Conservation (phyloP, 1,140 invertebrate genomes). For the Mycetomoellerius zeteki region DNA sequence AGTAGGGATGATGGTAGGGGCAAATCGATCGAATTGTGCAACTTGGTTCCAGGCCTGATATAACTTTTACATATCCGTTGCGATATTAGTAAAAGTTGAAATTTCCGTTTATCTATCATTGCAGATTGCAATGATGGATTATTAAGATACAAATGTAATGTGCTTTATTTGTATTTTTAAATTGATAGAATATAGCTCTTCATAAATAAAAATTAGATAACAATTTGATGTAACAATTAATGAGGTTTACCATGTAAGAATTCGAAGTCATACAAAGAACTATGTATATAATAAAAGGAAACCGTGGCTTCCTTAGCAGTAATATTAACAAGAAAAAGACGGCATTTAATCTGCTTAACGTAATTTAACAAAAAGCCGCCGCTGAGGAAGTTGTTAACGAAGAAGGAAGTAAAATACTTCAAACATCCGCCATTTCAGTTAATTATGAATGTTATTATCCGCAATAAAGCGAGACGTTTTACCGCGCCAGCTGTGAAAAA, state of each 20-base stretch:
- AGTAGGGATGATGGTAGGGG: too few species aligned
- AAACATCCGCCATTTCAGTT: slow-evolving; percentile 45
- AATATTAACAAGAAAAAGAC: slow-evolving; percentile 48
- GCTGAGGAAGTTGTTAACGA: slow-evolving; percentile 51
- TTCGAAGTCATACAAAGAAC: neutral
- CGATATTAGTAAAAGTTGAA: neutral
- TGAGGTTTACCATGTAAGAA: neutral
- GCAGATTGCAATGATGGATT: neutral
- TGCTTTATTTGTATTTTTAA: neutral
- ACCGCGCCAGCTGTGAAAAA: slow-evolving; percentile 43
- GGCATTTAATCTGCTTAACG: slow-evolving; percentile 57
- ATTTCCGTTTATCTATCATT: slow-evolving; percentile 1
- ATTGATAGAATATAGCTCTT: neutral
- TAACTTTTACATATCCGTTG: neutral
- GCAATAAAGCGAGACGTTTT: slow-evolving; percentile 41
- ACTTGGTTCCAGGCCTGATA: too few species aligned
- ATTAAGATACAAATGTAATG: neutral
- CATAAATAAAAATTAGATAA: neutral
- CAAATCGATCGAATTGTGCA: too few species aligned
- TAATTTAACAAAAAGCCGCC: slow-evolving; percentile 57
- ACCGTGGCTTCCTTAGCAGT: neutral
- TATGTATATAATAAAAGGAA: neutral
- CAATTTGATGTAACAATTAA: slow-evolving; percentile 28
- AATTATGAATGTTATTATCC: slow-evolving; percentile 51
- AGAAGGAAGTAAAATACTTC: slow-evolving; percentile 59